A percentile compares a stretch with the other conserved stretches of the same genome.
Evolutionary conservation across 2,888 invertebrate species (phyloP).

Genomic region (Alcis repandata): DNA sequence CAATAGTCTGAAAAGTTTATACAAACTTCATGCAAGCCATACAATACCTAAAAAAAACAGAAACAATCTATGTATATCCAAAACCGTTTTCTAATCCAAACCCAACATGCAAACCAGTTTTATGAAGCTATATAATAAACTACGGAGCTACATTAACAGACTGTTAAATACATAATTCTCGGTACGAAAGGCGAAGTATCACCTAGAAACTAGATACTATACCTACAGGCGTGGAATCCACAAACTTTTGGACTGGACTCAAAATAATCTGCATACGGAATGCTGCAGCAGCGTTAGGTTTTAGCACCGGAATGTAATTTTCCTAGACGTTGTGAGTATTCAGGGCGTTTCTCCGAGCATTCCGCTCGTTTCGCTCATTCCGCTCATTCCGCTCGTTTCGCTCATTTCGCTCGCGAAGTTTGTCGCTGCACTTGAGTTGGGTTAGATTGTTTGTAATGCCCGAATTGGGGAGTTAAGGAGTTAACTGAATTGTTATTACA

Average conservation of each 20-base stretch:
- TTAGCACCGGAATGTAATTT: constrained; percentile 40
- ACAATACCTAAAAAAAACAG: no score
- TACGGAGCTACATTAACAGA: not conserved
- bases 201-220: no score
- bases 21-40: no score
- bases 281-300: constrained; percentile 36
- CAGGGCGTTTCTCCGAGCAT: constrained; percentile 25
- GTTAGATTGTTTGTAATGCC: constrained; percentile 32
- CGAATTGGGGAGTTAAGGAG: constrained; percentile 15
- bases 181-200: constrained; percentile 1
- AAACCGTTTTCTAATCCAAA: no score
- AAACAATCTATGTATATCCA: no score
- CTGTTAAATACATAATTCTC: not conserved
- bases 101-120: no score
- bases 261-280: constrained; percentile 42
- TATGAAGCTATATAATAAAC: no score
- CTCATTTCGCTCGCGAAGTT: constrained; percentile 27
- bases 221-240: constrained; percentile 17
- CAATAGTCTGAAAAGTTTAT: no score
- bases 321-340: constrained; percentile 35
- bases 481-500: constrained; percentile 7
- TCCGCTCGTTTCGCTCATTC: constrained; percentile 28
- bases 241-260: constrained; percentile 40
- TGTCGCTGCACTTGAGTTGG: constrained; percentile 27
- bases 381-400: constrained; percentile 25